Percentiles rank a stretch among this genome's conserved stretches.
These are phyloP conservation scores for Tiaroga cobitis DNA, from an alignment of 2,797 vertebrate species.

Conservation along the genomic window DNA sequence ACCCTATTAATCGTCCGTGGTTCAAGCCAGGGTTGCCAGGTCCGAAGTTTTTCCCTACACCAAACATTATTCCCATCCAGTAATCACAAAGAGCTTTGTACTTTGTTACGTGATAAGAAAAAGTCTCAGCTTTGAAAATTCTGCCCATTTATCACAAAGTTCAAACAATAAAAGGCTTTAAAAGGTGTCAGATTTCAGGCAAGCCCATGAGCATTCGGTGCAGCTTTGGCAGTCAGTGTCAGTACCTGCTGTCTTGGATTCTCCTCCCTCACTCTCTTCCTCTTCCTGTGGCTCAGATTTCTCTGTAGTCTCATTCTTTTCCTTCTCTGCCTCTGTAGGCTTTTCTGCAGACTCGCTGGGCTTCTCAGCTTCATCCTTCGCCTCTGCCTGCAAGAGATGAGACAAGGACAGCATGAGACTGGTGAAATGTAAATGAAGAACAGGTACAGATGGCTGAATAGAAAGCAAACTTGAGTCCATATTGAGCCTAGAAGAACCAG, in stretches of 20 bases:
- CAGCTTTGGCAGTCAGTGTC: neutral
- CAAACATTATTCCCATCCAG: too few relatives aligned
- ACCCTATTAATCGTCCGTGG: neutral
- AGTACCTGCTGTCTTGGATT: conserved; percentile 71
- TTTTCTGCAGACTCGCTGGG: conserved; percentile 78
- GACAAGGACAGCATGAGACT: neutral
- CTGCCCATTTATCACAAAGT: too few relatives aligned
- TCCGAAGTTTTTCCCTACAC: too few relatives aligned
- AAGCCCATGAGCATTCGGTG: neutral
- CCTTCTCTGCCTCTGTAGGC: conserved; percentile 54
- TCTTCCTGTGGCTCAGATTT: conserved; percentile 68
- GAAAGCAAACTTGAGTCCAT: neutral
- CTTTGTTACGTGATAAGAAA: too few relatives aligned
- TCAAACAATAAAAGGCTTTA: neutral
- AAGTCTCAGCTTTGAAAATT: too few relatives aligned
- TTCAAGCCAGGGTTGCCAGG: neutral
- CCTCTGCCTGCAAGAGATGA: conserved; percentile 72
- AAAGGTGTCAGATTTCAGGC: neutral
- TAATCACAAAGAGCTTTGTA: too few relatives aligned
- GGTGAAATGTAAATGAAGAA: neutral
- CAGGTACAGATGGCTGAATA: neutral
- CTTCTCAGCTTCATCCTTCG: conserved; percentile 81
- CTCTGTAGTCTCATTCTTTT: conserved; percentile 72
- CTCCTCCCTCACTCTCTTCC: conserved; percentile 71
- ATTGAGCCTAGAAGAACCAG: neutral